These are phyloP conservation scores for Nymphalis io DNA, from an alignment of 1,140 invertebrate genomes.

Conservation along the genomic window DNA sequence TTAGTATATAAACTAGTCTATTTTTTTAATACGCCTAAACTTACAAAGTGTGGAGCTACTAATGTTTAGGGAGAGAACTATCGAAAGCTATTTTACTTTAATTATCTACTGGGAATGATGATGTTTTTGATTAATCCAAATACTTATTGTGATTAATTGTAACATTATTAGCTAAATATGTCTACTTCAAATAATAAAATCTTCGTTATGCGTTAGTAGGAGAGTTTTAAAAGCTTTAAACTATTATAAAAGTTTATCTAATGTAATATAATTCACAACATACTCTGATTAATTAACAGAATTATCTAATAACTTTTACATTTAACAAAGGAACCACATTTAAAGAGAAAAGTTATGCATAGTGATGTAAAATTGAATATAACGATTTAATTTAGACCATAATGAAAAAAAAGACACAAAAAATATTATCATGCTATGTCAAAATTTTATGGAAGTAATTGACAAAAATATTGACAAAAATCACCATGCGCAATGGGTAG, in stretches of 20 bases:
- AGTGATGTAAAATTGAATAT: background rate
- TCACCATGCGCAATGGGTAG: constrained; percentile 52
- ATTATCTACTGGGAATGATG: background rate
- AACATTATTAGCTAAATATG: constrained; percentile 7
- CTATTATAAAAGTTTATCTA: background rate
- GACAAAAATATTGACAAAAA: constrained; percentile 12
- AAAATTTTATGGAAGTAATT: constrained; percentile 6
- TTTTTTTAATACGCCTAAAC: background rate
- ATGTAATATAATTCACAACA: background rate
- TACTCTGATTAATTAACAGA: background rate
- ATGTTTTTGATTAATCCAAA: too few species aligned
- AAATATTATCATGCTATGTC: constrained; percentile 24
- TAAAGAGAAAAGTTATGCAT: background rate
- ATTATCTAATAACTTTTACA: constrained; percentile 1
- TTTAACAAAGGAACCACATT: background rate
- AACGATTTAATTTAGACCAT: background rate
- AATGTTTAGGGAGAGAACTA: background rate
- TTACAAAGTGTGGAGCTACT: constrained; percentile 25
- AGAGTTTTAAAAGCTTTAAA: constrained; percentile 8
- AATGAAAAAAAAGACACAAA: background rate
- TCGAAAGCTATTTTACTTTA: background rate
- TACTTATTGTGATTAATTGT: background rate
- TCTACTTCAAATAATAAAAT: constrained; percentile 7
- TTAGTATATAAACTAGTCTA: background rate
- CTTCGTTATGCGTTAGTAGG: constrained; percentile 28